Evolutionary conservation across 2,797 vertebrate species (phyloP).

Genomic region (Gymnothorax reevesii): DNA sequence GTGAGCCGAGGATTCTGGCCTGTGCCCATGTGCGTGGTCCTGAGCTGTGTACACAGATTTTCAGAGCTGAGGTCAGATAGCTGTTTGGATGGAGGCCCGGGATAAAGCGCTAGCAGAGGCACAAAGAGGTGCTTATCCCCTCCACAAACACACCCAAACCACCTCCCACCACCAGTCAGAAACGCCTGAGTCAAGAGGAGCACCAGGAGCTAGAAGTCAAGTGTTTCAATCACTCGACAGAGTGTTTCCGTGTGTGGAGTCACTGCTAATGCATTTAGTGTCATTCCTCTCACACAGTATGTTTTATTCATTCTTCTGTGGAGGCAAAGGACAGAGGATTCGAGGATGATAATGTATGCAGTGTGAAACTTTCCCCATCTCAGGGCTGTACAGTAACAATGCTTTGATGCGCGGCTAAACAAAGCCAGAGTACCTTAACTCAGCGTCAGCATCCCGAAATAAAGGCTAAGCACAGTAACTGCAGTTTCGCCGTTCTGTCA

Average conservation of each 20-base stretch:
- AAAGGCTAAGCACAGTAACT: no score
- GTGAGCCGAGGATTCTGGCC: neutral
- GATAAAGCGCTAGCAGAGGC: slow-evolving; percentile 31
- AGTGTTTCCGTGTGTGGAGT: neutral
- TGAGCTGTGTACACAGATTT: slow-evolving; percentile 11
- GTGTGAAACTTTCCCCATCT: slow-evolving; percentile 62
- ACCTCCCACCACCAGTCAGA: slow-evolving; percentile 28
- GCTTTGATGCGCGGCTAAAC: no score
- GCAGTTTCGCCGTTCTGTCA: no score
- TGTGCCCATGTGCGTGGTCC: slow-evolving; percentile 22
- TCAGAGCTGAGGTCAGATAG: slow-evolving; percentile 41
- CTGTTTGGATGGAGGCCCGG: slow-evolving; percentile 36
- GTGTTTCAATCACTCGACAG: slow-evolving; percentile 41
- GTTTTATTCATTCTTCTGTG: slow-evolving; percentile 67
- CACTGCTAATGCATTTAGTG: slow-evolving; percentile 70
- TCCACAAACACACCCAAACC: slow-evolving; percentile 48
- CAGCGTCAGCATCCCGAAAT: no score
- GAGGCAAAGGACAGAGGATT: slow-evolving; percentile 52
- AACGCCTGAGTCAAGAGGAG: slow-evolving; percentile 48
- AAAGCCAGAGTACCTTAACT: no score
- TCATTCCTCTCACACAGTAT: slow-evolving; percentile 65
- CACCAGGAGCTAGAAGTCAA: slow-evolving; percentile 38
- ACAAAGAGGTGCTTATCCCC: slow-evolving; percentile 35
- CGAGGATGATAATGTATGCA: slow-evolving; percentile 70
- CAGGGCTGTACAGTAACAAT: neutral